Evolutionary conservation across 2,888 invertebrate genomes (phyloP).

Genomic region (Melanargia galathea): DNA sequence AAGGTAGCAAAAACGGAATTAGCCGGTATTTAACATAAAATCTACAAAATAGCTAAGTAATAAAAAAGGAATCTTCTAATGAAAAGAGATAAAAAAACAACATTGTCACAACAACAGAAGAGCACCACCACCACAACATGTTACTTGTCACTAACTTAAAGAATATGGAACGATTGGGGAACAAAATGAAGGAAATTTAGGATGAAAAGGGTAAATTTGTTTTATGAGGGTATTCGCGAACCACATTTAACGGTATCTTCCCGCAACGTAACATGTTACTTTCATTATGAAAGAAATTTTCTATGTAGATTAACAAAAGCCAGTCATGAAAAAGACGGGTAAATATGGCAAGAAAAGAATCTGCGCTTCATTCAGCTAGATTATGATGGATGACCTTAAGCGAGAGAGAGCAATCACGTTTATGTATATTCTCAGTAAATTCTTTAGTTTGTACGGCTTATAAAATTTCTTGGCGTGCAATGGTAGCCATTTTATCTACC

Average conservation of each 20-base stretch:
- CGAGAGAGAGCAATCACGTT: constrained; percentile 17
- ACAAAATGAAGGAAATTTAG: constrained; percentile 16
- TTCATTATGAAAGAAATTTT: constrained; percentile 29
- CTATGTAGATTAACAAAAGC: constrained; percentile 30
- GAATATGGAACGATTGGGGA: constrained; percentile 29
- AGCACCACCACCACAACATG: not conserved
- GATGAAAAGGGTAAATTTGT: constrained; percentile 10
- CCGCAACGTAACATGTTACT: constrained; percentile 16
- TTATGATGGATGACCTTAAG: constrained; percentile 31
- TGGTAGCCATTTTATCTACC: too few relatives aligned
- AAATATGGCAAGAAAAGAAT: constrained; percentile 27
- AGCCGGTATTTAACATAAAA: too few relatives aligned
- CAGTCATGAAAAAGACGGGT: constrained; percentile 24
- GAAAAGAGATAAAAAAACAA: too few relatives aligned
- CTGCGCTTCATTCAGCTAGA: constrained; percentile 24
- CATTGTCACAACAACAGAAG: too few relatives aligned
- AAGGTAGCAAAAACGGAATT: too few relatives aligned
- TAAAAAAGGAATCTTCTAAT: too few relatives aligned
- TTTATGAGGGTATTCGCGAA: constrained; percentile 18
- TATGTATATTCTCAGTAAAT: not conserved
- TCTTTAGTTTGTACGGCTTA: not conserved
- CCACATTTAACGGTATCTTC: constrained; percentile 11
- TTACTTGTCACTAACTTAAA: not conserved
- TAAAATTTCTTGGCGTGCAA: not conserved
- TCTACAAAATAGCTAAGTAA: too few relatives aligned